Conservation (phyloP, 92 coral and sea anemone species). For the Siderastrea radians region DNA sequence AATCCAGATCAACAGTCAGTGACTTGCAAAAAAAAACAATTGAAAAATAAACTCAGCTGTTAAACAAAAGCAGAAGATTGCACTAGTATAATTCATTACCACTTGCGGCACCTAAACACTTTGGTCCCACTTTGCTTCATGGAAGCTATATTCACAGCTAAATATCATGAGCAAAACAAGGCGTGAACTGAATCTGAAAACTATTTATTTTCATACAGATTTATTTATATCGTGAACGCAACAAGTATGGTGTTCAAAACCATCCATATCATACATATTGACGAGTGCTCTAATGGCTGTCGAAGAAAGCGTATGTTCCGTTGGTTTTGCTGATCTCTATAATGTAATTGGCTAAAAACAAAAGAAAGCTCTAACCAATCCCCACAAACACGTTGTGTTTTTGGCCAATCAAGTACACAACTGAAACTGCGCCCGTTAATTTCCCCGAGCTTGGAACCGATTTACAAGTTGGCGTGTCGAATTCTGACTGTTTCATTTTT, state of each 20-base stretch:
- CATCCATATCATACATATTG: neutral
- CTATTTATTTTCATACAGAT: neutral
- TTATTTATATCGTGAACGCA: conserved; percentile 1
- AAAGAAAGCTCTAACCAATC: too few species aligned
- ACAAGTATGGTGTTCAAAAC: conserved; percentile 2
- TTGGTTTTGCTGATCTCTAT: too few species aligned
- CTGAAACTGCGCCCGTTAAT: neutral
- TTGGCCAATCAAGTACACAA: neutral
- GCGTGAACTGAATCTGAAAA: neutral
- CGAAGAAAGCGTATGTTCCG: neutral
- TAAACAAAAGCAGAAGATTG: neutral
- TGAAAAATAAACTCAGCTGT: neutral
- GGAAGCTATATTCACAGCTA: conserved; percentile 8
- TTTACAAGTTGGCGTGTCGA: neutral
- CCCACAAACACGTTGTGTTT: too few species aligned
- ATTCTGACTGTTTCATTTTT: too few species aligned
- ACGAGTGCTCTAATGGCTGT: neutral
- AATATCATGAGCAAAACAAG: neutral
- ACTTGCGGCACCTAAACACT: neutral
- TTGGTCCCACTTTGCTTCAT: conserved; percentile 1
- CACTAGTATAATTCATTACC: neutral
- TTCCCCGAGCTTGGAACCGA: neutral
- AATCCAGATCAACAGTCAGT: too few species aligned
- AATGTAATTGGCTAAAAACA: too few species aligned
- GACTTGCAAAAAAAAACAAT: too few species aligned